Evolutionary conservation across 2,797 vertebrate genomes (phyloP).

Genomic region (Hafferia zeledoni): DNA sequence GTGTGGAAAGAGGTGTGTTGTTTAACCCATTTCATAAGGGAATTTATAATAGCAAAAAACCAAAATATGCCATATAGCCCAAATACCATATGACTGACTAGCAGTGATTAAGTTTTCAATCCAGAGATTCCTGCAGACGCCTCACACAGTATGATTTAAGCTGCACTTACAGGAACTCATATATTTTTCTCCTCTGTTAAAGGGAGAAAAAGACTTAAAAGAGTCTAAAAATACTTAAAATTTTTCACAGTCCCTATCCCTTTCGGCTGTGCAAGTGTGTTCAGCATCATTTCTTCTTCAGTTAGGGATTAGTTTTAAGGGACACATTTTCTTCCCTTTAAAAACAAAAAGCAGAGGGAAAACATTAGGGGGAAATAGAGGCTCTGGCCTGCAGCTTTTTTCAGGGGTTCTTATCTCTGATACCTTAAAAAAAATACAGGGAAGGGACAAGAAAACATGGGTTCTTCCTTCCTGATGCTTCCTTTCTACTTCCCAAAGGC

Average conservation of each 20-base stretch:
- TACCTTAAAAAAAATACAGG: not conserved
- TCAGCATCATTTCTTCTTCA: not conserved
- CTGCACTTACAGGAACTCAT: not conserved
- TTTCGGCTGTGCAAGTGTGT: not conserved
- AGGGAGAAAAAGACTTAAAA: not conserved
- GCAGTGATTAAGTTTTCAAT: not conserved
- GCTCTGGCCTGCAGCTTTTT: not conserved
- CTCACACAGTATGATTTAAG: not conserved
- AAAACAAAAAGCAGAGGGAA: not conserved
- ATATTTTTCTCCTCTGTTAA: not conserved
- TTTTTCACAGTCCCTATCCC: not conserved
- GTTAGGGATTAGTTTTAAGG: not conserved
- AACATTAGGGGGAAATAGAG: not conserved
- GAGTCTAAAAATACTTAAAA: not conserved
- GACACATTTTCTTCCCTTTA: not conserved
- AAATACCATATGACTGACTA: not conserved
- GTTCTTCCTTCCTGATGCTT: not conserved
- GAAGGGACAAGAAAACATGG: not conserved
- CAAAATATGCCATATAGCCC: not conserved
- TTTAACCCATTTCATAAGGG: not conserved
- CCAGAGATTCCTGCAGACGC: not conserved
- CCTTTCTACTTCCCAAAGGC: not conserved
- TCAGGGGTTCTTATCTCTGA: not conserved
- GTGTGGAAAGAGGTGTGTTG: not conserved
- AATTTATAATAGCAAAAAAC: not conserved